Base-by-base conservation (phyloP, 2,113 vertebrate species). In the Mesocricetus auratus region DNA sequence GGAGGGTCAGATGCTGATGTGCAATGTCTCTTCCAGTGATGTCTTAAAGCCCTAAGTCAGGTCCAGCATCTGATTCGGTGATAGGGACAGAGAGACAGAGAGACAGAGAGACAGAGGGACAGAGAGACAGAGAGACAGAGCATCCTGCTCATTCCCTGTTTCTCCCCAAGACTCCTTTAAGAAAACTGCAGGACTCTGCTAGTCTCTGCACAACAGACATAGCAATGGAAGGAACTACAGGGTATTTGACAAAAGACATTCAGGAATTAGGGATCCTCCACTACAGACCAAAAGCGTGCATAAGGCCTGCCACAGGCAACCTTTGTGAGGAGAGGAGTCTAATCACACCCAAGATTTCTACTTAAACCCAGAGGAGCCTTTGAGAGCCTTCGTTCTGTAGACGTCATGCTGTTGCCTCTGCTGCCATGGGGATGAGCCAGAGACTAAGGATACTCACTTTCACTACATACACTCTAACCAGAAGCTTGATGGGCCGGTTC, bases 401-500 rank as follows among this genome's bases (percentile, higher is more conserved):
- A 12, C 64, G 33, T 47, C 7, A 1, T 7, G 12, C 68, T 6
- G 1, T 69, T 77, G 26, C 29, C 90, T 90, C 71, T 39, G 24
- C 93, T 86, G 4, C 50, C 69, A 11, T 8, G 60, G 50, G 94
- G 90, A 78, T 1, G 0, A 13, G 45, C 42, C 64, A 58, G 73
- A 7, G 21, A 42, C 56, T 58, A 26, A 11, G 42, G 79, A 75
- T 33, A 90, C 98, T 98, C 92, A 99, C 99, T 99, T 99, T 99
- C 47, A 99, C 93, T 0, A 99, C 95, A 97, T 99, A 99, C 90
- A 99, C 98, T 97, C 99, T 98, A 12, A 99, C 97, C 88, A 99
- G 98, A 69, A 99, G 99, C 98, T 99, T 99, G 94, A 99, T 96
- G 21, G 99, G 98, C 22, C 98, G 97, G 95, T 99, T 99, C 97